Evolutionary conservation across 2,113 vertebrate species (phyloP).

Genomic region (Lagenorhynchus albirostris): DNA sequence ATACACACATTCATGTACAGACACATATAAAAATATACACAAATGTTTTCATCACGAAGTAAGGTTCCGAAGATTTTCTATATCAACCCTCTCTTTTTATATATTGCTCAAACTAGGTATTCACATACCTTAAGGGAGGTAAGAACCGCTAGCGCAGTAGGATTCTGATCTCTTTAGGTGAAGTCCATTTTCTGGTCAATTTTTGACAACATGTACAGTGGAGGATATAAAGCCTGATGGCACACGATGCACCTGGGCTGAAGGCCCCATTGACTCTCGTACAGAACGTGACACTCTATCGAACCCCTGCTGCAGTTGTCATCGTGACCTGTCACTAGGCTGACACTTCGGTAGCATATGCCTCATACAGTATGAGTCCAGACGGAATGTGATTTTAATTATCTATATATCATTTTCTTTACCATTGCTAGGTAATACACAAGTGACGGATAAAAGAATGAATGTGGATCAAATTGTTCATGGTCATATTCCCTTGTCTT

Average conservation of each 20-base stretch:
- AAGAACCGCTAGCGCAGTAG: fast-evolving
- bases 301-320: background rate
- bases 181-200: background rate
- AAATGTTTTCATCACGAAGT: background rate
- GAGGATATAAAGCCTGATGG: background rate
- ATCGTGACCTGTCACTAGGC: background rate
- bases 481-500: background rate
- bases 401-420: background rate
- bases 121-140: background rate
- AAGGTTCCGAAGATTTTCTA: background rate
- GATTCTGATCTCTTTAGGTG: background rate
- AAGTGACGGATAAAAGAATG: too few relatives aligned
- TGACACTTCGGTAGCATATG: background rate
- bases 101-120: background rate
- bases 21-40: fast-evolving
- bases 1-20: background rate
- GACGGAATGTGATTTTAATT: background rate
- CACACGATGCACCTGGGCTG: fast-evolving
- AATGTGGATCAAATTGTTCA: background rate
- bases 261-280: background rate
- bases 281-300: background rate
- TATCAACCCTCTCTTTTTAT: fast-evolving
- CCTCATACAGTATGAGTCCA: background rate
- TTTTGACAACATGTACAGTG: background rate
- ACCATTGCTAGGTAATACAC: background rate